These are phyloP conservation scores for Callorhinus ursinus DNA, from an alignment of 2,113 vertebrate species.

Conservation along the genomic window DNA sequence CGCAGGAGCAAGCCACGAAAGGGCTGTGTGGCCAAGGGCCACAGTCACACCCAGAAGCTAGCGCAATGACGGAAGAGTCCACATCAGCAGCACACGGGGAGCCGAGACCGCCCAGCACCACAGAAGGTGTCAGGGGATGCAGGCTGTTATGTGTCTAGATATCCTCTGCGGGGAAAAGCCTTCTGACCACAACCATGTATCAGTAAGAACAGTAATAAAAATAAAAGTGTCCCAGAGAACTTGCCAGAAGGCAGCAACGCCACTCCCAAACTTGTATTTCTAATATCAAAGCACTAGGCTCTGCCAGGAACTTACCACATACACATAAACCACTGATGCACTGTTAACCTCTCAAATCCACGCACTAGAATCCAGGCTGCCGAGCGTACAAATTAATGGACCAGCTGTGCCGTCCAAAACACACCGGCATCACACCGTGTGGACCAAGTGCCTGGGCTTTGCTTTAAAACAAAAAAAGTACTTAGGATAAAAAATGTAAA, in stretches of 20 bases:
- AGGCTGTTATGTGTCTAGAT: conserved; percentile 75
- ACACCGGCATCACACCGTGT: conserved; percentile 73
- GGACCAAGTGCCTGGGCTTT: conserved; percentile 84
- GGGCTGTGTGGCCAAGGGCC: conserved; percentile 71
- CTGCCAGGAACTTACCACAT: conserved; percentile 72
- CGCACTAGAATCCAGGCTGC: conserved; percentile 76
- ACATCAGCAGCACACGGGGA: conserved; percentile 76
- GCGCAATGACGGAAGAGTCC: conserved; percentile 68
- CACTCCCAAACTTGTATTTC: conserved; percentile 70
- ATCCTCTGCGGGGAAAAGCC: conserved; percentile 73
- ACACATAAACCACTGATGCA: conserved; percentile 71
- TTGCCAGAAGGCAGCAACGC: conserved; percentile 81
- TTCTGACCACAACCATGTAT: conserved; percentile 76
- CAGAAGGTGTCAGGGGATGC: conserved; percentile 79
- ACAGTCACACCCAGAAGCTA: conserved; percentile 74
- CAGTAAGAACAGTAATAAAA: conserved; percentile 44
- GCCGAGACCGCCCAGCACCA: conserved; percentile 79
- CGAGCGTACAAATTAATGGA: conserved; percentile 74
- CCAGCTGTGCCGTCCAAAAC: conserved; percentile 76
- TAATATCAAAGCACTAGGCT: conserved; percentile 70
- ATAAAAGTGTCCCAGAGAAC: conserved; percentile 75
- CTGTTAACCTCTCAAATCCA: conserved; percentile 79
- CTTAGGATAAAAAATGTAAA: conserved; percentile 58
- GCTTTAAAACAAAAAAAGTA: conserved; percentile 63
- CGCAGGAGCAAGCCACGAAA: conserved; percentile 68